Conservation (phyloP, 92 coral and sea anemone genomes). For the Plumapathes pennacea region DNA sequence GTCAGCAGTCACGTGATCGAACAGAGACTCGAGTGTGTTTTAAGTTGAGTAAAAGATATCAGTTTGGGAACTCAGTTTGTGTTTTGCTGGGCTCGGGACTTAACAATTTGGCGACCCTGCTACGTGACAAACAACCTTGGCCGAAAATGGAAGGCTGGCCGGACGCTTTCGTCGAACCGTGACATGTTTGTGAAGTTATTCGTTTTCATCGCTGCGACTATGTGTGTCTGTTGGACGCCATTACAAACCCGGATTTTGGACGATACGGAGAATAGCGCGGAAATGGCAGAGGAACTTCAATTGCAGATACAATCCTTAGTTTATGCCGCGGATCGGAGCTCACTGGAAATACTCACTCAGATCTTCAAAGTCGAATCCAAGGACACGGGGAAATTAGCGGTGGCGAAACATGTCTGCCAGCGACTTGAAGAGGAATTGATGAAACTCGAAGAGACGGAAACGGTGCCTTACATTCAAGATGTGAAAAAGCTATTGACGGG, state of each 20-base stretch:
- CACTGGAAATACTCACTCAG: background rate
- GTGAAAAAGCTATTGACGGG: conserved; percentile 2
- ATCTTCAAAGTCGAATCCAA: conserved; percentile 5
- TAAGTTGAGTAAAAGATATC: too few relatives aligned
- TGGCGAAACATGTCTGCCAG: background rate
- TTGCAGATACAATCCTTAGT: background rate
- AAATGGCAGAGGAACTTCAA: conserved; percentile 5
- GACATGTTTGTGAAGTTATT: background rate
- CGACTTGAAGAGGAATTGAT: conserved; percentile 1
- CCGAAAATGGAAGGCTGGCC: background rate
- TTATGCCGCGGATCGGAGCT: background rate
- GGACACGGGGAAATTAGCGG: background rate
- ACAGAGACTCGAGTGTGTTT: too few relatives aligned
- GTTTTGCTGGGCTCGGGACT: too few relatives aligned
- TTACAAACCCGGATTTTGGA: background rate
- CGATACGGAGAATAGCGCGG: background rate
- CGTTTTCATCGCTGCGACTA: conserved; percentile 5
- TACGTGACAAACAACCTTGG: background rate
- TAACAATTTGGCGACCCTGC: conserved; percentile 4
- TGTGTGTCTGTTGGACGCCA: background rate
- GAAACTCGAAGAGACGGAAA: conserved; percentile 9
- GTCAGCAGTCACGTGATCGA: too few relatives aligned
- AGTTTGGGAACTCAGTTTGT: too few relatives aligned
- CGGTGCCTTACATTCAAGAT: conserved; percentile 6
- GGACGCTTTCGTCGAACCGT: background rate